Base-by-base conservation (phyloP, 2,797 vertebrate species). In the Xerus rutilus region DNA sequence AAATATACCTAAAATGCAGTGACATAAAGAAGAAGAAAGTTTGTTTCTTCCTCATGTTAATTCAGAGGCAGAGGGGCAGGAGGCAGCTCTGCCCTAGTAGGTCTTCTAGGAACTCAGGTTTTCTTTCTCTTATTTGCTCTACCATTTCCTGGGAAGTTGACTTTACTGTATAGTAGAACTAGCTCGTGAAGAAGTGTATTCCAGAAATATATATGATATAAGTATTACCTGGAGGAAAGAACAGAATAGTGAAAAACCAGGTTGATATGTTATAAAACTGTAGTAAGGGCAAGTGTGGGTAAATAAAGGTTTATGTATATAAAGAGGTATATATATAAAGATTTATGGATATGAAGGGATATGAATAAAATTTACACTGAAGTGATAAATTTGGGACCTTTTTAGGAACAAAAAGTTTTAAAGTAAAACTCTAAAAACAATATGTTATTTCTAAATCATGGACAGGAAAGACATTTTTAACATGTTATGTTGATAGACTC, bases 391-490 rank as follows among this genome's bases (percentile, higher is more conserved):
- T 54, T 64, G 43, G 23, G 39, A 18, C 0, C 25, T 52, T 78
- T 96, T 74, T 67, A 72, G 81, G 59, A 47, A 76, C 67, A 88
- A 35, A 72, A 88, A 35, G 1, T 30, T 85, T 76, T 95, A 83
- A 59, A 93, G 23, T 17, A 84, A 74, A 94, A n/a, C 28, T 86
- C 54, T 74, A 64, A 96, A 95, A 93, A 52, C 30, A 59, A 15
- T 21, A 10, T 49, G 59, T 78, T 78, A 12, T 69, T 74, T 69
- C 30, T 88, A 86, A 83, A 73, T 83, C 67, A 72, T 11, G 3
- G 9, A n/a, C 76, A 79, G 65, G 10, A 57, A 81, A 89, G 64
- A 78, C 1, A 21, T 9, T 35, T 35, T 45, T 21, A 18, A 4
- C 3, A 17, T 89, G 3, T 79, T 83, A 62, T 47, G 20, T 49